Base-by-base conservation (phyloP, 2,113 vertebrate genomes). In the Equus quagga region DNA sequence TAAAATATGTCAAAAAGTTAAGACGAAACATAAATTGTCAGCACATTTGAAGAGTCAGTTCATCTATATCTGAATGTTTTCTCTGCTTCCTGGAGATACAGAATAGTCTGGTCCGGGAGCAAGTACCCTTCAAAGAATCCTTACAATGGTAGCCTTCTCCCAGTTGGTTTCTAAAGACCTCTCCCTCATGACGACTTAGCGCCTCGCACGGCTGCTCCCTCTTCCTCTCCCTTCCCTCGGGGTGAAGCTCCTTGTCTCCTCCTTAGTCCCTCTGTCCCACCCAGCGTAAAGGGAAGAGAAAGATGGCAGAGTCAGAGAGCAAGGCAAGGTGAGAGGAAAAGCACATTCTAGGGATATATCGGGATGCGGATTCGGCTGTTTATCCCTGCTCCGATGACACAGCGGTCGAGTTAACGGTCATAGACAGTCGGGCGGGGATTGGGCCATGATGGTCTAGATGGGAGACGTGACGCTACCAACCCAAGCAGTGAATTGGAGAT, bases 301-400 rank as follows among this genome's bases (percentile, higher is more conserved):
- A 54, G 51, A 54, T 17, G 51, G 51, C 51, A 54, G 51, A 54
- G 51, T 54, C 51, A n/a, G 4, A 2, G 28, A 49, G 17, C 21
- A 13, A 46, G 26, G 9, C 2, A 5, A 58, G 8, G 15, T 54
- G 51, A 3, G 4, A 41, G 54, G 18, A 17, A 26, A 36, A 14
- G 15, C 11, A 8, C 31, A 0, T 9, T 36, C 6, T 31, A 56
- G 21, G 54, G 19, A 12, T 54, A 8, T 2, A 3, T 1, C 15
- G 10, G 31, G 13, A 13, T 1, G 1, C 70, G 65, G 6, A 4
- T 60, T 18, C 24, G 0, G 67, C 17, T 15, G 7, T 13, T 6
- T 15, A 6, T 46, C 5, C 3, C 11, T n/a, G 0, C 23, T 7
- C n/a, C 14, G 46, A 14, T 0, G 1, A 0, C 1, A 24, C 6